Evolutionary conservation across 2,113 vertebrate genomes (phyloP).

Genomic region (Channa argus): DNA sequence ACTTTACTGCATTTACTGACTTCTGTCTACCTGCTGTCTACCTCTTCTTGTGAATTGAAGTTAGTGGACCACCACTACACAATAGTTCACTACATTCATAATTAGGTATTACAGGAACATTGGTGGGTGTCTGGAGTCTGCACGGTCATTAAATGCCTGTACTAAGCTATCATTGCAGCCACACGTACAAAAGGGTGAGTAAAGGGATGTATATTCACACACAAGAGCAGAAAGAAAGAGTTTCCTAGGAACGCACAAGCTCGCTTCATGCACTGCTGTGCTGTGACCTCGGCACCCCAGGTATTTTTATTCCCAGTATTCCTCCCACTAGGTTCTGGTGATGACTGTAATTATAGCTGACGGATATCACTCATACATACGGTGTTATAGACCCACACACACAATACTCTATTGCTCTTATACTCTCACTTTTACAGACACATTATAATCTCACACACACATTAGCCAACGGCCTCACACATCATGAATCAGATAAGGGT

Average conservation of each 20-base stretch:
- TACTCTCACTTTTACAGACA: not conserved
- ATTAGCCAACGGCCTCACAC: too few relatives aligned
- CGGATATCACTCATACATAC: not conserved
- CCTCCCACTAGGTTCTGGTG: slow-evolving; percentile 27
- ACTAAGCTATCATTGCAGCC: slow-evolving; percentile 49
- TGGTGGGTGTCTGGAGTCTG: slow-evolving; percentile 22
- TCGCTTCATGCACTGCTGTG: slow-evolving; percentile 25
- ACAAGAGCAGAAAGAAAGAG: slow-evolving; percentile 13
- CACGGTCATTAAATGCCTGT: slow-evolving; percentile 32
- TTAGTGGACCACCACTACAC: slow-evolving; percentile 27
- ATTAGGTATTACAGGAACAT: slow-evolving; percentile 57
- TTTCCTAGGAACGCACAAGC: slow-evolving; percentile 6
- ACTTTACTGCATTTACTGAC: slow-evolving; percentile 8
- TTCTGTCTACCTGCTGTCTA: slow-evolving; percentile 29
- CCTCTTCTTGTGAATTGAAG: slow-evolving; percentile 22
- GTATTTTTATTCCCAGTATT: slow-evolving; percentile 29
- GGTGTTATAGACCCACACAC: not conserved
- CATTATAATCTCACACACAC: not conserved
- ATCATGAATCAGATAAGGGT: not conserved
- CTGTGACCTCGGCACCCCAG: slow-evolving; percentile 34
- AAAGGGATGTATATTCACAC: slow-evolving; percentile 13
- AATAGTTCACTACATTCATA: slow-evolving; percentile 31
- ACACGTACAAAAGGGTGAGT: slow-evolving; percentile 28
- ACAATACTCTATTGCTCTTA: not conserved
- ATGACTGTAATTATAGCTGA: slow-evolving; percentile 43